Conservation (phyloP, 1,140 invertebrate genomes). For the Euwallacea similis region DNA sequence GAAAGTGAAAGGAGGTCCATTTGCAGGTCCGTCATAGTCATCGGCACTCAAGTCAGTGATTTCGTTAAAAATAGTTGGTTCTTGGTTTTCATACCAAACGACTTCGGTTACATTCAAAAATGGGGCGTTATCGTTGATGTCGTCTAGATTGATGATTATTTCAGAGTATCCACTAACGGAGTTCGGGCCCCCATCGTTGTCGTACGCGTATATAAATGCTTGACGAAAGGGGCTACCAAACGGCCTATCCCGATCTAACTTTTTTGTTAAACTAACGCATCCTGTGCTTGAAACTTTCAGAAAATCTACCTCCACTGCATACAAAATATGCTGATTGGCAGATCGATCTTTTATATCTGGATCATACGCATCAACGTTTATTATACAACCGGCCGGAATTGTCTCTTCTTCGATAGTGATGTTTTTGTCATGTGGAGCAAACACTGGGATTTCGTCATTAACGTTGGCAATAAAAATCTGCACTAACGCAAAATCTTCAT, state of each 20-base stretch:
- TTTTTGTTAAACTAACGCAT: constrained; percentile 73
- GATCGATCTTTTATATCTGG: constrained; percentile 77
- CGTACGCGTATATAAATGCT: constrained; percentile 79
- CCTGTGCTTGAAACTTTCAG: constrained; percentile 69
- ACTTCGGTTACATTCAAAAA: constrained; percentile 77
- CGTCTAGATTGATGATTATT: constrained; percentile 74
- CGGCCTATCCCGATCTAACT: constrained; percentile 85
- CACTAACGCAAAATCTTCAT: constrained; percentile 73
- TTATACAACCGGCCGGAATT: constrained; percentile 65
- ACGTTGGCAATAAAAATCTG: constrained; percentile 78
- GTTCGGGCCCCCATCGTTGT: constrained; percentile 70
- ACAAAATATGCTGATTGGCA: constrained; percentile 76
- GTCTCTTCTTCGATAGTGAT: constrained; percentile 74
- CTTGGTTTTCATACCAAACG: constrained; percentile 79
- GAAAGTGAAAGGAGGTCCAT: constrained; percentile 81
- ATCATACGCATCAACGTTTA: constrained; percentile 74
- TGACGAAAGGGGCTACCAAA: constrained; percentile 81
- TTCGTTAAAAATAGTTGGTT: constrained; percentile 57
- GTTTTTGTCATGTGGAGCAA: constrained; percentile 63
- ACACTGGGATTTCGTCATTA: constrained; percentile 81
- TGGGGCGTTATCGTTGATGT: constrained; percentile 91
- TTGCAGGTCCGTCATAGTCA: constrained; percentile 75
- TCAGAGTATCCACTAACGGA: constrained; percentile 65
- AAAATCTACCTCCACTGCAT: constrained; percentile 68
- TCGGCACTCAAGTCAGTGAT: constrained; percentile 74